Evolutionary conservation across 2,113 vertebrate species (phyloP), one percentile per base, ranked within the genome.

Genomic region (Motacilla tschutschensis): DNA sequence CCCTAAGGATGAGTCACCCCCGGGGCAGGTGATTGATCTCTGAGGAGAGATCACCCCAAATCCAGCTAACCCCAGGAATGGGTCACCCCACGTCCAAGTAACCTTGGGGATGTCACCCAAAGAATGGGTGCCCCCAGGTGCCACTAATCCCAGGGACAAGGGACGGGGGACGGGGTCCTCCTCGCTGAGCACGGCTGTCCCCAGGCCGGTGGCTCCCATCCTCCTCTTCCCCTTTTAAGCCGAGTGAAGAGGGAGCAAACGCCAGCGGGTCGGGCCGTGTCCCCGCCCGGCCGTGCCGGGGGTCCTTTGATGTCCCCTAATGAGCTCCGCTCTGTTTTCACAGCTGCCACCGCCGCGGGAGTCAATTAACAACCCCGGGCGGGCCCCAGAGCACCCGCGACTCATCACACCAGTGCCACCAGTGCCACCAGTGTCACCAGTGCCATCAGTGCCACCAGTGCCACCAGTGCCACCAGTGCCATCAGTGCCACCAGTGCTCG

Each of bases 301-400:
- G 83, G 33, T 35, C 72, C 87, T 95, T 94, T 95, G 93, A 95
- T 95, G 73, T 91, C 82, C 78, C 83, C 79, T 91, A 70, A 92
- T 85, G 83, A 91, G 79, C 75, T 43, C 82, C 5, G 9, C 85
- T 76, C 72, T 95, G 93, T 95, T 95, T 90, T 95, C 87, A 69
- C 92, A 95, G 92, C 94, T 95, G 93, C 76, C 76, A n/a, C n/a
- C 18, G 0, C 9, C 35, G 67, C 71, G 58, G 90, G 89, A 87
- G 60, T 71, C 88, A 88, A 91, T 93, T 88, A 92, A 91, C 83
- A 46, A 73, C 50, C 3, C 18, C 41, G 35, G 58, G 25, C 66
- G 0, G 1, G 36, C 20, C 73, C 19, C 70, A 1, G 53, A 72
- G 91, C 63, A 29, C 77, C 33, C 81, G 4, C 83, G 64, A 1